A percentile compares a stretch with the other conserved stretches of the same genome.
Evolutionary conservation across 2,113 vertebrate genomes (phyloP).

Genomic region (Ramphastos sulfuratus): DNA sequence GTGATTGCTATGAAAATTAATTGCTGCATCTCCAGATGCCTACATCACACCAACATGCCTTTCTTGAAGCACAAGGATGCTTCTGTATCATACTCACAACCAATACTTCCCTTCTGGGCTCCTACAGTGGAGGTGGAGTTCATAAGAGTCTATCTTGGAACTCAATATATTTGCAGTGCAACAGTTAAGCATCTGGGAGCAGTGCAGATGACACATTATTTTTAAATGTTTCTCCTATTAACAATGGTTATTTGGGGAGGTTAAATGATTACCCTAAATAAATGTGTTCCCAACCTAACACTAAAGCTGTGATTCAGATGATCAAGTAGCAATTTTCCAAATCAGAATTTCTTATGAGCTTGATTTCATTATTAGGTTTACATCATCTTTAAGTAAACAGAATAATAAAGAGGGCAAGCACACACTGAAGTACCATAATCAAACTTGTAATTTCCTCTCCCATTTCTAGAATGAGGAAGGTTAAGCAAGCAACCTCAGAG

Average conservation of each 20-base stretch:
- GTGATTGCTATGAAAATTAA: neutral
- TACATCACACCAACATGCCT: neutral
- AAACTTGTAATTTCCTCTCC: conserved; percentile 52
- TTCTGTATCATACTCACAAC: neutral
- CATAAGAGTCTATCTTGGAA: neutral
- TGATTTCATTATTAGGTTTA: conserved; percentile 61
- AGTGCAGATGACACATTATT: neutral
- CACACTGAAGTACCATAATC: conserved; percentile 43
- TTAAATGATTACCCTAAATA: conserved; percentile 43
- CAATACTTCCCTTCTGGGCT: neutral
- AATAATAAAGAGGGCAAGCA: conserved; percentile 63
- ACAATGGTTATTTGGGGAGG: conserved; percentile 38
- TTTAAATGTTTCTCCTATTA: neutral
- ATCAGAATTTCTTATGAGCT: conserved; percentile 61
- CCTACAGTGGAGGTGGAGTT: neutral
- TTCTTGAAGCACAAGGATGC: neutral
- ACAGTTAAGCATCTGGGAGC: neutral
- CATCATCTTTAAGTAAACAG: conserved; percentile 54
- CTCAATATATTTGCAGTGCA: neutral
- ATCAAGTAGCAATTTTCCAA: conserved; percentile 70
- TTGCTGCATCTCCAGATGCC: neutral
- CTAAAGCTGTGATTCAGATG: conserved; percentile 21
- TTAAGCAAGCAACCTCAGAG: conserved; percentile 1
- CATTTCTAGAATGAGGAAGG: conserved; percentile 33
- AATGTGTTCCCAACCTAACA: conserved; percentile 16